Evolutionary conservation across 2,113 vertebrate genomes (phyloP).

Genomic region (Micronisus gabar): DNA sequence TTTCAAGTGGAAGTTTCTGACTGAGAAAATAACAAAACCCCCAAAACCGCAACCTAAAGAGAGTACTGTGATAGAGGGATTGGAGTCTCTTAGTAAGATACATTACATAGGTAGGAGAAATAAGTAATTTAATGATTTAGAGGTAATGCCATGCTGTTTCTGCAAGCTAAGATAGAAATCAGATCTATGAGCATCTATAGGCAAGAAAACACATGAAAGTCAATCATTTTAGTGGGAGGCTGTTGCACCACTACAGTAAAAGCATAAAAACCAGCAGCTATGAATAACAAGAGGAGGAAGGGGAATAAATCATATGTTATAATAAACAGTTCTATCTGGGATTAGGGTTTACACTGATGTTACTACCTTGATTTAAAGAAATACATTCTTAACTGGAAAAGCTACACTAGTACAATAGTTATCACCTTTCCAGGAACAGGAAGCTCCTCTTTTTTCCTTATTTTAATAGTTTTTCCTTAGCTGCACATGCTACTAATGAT

Average conservation of each 20-base stretch:
- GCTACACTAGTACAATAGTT: background rate
- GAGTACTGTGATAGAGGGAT: background rate
- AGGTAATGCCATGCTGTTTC: background rate
- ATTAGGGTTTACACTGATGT: background rate
- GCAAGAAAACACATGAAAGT: background rate
- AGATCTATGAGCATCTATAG: background rate
- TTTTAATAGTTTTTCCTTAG: background rate
- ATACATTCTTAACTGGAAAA: background rate
- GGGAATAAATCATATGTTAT: background rate
- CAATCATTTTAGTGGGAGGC: background rate
- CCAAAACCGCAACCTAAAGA: background rate
- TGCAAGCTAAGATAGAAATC: background rate
- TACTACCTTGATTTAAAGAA: background rate
- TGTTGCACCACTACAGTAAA: background rate
- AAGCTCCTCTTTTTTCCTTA: background rate
- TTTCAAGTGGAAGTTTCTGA: background rate
- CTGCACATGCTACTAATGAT: background rate
- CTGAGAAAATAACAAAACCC: background rate
- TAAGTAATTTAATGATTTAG: background rate
- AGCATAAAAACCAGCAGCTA: background rate
- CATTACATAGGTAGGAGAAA: background rate
- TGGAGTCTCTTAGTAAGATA: background rate
- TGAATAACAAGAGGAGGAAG: background rate
- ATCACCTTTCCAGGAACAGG: background rate
- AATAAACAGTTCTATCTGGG: background rate